Percentiles rank a stretch among this genome's conserved stretches.
phyloP scores from a whole-genome alignment of 2,113 vertebrate species.

The Eonycteris spelaea region DNA sequence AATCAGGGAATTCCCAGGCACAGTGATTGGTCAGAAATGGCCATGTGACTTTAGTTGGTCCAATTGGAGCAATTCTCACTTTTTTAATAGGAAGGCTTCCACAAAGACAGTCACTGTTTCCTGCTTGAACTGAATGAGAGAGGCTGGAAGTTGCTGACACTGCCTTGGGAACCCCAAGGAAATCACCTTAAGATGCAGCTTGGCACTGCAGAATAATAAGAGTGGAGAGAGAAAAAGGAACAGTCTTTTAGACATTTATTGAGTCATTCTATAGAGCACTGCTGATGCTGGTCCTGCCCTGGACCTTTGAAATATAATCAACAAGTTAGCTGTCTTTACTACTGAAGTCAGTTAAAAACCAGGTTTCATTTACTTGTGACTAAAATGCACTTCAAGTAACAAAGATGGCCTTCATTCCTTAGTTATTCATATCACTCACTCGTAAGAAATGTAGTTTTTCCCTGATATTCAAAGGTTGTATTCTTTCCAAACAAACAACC shows the following conservation, averaged over 20 bases:
- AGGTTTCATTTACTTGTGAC: background rate
- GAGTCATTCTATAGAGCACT: background rate
- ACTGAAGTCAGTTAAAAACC: background rate
- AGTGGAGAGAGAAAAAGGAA: background rate
- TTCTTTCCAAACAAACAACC: background rate
- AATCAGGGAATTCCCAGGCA: background rate
- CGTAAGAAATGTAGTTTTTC: background rate
- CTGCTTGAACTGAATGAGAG: background rate
- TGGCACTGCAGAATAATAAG: background rate
- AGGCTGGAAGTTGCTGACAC: background rate
- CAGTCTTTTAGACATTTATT: background rate
- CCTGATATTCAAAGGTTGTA: background rate
- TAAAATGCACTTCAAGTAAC: background rate
- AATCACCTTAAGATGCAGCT: background rate
- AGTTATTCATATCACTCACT: background rate
- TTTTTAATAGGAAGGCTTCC: background rate
- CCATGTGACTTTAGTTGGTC: background rate
- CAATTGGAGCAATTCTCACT: background rate
- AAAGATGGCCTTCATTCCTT: background rate
- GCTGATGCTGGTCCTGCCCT: background rate
- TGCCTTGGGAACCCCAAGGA: background rate
- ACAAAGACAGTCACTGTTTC: background rate
- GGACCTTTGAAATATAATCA: background rate
- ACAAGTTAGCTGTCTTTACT: background rate
- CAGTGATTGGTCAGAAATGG: background rate